These are phyloP conservation scores for Cosmorhoe ocellata DNA, from an alignment of 2,888 invertebrate genomes.

Conservation along the genomic window DNA sequence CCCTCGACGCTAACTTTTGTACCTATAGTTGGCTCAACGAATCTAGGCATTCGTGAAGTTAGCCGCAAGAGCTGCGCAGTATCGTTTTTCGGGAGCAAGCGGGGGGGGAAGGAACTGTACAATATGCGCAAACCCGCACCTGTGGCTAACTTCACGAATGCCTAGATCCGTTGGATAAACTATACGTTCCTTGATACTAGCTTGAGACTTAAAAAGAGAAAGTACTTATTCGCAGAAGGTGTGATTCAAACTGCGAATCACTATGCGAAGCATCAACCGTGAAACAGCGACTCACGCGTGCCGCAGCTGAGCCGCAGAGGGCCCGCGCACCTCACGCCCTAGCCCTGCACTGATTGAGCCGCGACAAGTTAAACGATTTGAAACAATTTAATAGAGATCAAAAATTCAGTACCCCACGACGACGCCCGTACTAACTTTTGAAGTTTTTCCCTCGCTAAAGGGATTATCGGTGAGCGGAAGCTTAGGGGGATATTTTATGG, in stretches of 20 bases:
- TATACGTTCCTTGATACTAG: too few relatives aligned
- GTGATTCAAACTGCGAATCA: constrained; percentile 44
- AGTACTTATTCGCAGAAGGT: background rate
- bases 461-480: constrained; percentile 77
- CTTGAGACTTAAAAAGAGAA: too few relatives aligned
- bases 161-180: too few relatives aligned
- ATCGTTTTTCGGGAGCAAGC: too few relatives aligned
- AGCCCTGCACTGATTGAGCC: constrained; percentile 76
- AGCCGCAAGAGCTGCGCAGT: too few relatives aligned
- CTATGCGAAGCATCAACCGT: constrained; percentile 64
- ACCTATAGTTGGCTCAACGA: too few relatives aligned
- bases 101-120: too few relatives aligned
- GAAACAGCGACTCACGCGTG: constrained; percentile 44
- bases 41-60: too few relatives aligned
- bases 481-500: constrained; percentile 74
- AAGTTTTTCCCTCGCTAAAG: constrained; percentile 82
- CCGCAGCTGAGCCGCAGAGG: constrained; percentile 23
- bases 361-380: constrained; percentile 83
- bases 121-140: too few relatives aligned
- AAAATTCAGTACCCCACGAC: constrained; percentile 76
- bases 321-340: constrained; percentile 41
- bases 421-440: constrained; percentile 80
- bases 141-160: too few relatives aligned
- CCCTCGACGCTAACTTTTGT: too few relatives aligned
- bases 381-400: constrained; percentile 84